Percentiles rank a stretch among this genome's conserved stretches.
Evolutionary conservation across 2,113 vertebrate species (phyloP).

Genomic region (Passer domesticus): DNA sequence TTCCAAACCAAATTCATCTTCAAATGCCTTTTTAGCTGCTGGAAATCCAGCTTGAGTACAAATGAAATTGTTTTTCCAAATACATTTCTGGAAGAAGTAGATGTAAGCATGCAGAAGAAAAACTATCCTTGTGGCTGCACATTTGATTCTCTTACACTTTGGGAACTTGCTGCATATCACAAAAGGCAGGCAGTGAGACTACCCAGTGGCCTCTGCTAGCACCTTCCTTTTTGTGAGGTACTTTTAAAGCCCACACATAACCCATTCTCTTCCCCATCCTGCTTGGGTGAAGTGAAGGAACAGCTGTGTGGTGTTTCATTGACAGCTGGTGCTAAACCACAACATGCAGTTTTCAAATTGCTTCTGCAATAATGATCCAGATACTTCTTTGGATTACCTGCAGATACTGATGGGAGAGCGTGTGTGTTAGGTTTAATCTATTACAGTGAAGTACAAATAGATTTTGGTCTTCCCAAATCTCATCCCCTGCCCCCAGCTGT

Average conservation of each 20-base stretch:
- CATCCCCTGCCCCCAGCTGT: neutral
- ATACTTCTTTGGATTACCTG: neutral
- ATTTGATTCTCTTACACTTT: neutral
- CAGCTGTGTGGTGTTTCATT: neutral
- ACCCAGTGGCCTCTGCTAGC: neutral
- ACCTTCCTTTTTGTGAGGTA: neutral
- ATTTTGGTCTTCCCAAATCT: neutral
- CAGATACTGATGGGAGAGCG: neutral
- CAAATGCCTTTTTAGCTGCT: neutral
- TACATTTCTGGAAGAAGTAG: neutral
- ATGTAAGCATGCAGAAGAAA: neutral
- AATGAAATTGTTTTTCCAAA: neutral
- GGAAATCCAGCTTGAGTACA: neutral
- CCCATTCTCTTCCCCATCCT: neutral
- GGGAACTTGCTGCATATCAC: neutral
- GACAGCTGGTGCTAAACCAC: neutral
- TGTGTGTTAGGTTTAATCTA: neutral
- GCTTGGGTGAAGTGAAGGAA: neutral
- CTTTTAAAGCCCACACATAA: neutral
- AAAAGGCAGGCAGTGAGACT: neutral
- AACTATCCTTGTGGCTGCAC: neutral
- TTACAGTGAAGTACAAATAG: neutral
- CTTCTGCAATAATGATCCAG: neutral
- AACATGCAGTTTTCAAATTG: neutral
- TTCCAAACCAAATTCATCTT: slow-evolving; percentile 1